Base-by-base conservation (phyloP, 2,113 vertebrate species). In the Catharus minimus region DNA sequence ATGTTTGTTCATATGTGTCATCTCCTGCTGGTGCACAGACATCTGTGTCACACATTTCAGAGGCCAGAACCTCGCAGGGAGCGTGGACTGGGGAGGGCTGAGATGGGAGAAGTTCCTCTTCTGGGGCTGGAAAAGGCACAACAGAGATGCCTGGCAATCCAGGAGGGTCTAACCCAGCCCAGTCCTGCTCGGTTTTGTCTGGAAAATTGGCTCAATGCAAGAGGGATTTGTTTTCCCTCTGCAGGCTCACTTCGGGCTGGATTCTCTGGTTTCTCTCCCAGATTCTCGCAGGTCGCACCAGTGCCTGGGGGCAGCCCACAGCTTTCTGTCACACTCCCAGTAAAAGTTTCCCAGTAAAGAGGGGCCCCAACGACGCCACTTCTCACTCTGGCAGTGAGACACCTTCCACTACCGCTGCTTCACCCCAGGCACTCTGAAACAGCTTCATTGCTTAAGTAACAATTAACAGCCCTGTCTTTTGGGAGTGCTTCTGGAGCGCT, bases 401-500 rank as follows among this genome's bases (percentile, higher is more conserved):
- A 71, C 94, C 88, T 87, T 84, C 82, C 88, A 62, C 65, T 2
- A 1, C 60, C 1, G 3, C 81, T 32, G 77, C 88, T 78, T 89
- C 78, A 88, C 91, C 73, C 72, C 87, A 10, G 94, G 92, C 92
- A 52, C 62, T 92, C 82, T 78, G 91, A 94, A 93, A 78, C 92
- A 91, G 85, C 92, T 92, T 91, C 82, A 86, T 89, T 91, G 89
- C 93, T 95, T 94, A 93, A 96, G 79, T 81, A 96, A 96, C 93
- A 95, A 96, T 96, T 96, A 96, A 71, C 92, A 83, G 60, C 82
- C 50, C 64, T n/a, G 93, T 88, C 93, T 89, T 92, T 78, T 3
- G 92, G 94, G 94, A 94, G 79, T 0, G 30, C 58, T 89, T 50
- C 72, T 65, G 81, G 39, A 77, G 78, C 3, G 1, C 38, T 3